phyloP scores from a whole-genome alignment of 2,888 invertebrate genomes.

The Bellardia bayeri region DNA sequence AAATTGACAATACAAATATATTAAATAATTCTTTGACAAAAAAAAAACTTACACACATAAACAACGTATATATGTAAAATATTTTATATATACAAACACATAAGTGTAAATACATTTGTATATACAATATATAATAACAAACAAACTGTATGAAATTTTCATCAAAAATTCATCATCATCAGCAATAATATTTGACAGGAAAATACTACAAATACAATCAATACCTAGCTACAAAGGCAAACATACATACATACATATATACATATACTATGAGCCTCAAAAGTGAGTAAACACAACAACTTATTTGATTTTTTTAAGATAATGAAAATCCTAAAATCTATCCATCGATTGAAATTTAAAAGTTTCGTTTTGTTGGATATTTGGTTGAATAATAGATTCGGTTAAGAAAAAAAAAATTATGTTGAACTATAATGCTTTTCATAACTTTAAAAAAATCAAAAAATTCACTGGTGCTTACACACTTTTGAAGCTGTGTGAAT shows the following conservation, averaged over 20 bases:
- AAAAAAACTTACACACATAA: slow-evolving; percentile 2
- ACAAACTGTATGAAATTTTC: slow-evolving; percentile 51
- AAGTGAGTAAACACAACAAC: too few species aligned
- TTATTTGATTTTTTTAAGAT: too few species aligned
- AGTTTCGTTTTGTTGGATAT: too few species aligned
- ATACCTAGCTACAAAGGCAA: not conserved
- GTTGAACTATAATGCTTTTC: too few species aligned
- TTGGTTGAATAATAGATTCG: too few species aligned
- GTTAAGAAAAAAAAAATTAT: too few species aligned
- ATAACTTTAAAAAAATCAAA: too few species aligned
- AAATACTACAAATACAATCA: slow-evolving; percentile 16
- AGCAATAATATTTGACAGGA: slow-evolving; percentile 47
- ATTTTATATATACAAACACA: slow-evolving; percentile 14
- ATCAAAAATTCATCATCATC: slow-evolving; percentile 65
- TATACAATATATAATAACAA: slow-evolving; percentile 3
- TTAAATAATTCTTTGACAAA: slow-evolving; percentile 41
- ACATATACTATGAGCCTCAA: too few species aligned
- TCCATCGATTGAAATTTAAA: too few species aligned
- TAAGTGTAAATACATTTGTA: not conserved
- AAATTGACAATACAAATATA: slow-evolving; percentile 56
- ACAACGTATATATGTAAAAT: slow-evolving; percentile 8
- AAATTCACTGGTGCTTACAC: too few species aligned
- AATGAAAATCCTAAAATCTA: too few species aligned
- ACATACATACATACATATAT: not conserved
- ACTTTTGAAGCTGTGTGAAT: too few species aligned